Conservation (phyloP, 2,113 vertebrate genomes). For the Procavia capensis region DNA sequence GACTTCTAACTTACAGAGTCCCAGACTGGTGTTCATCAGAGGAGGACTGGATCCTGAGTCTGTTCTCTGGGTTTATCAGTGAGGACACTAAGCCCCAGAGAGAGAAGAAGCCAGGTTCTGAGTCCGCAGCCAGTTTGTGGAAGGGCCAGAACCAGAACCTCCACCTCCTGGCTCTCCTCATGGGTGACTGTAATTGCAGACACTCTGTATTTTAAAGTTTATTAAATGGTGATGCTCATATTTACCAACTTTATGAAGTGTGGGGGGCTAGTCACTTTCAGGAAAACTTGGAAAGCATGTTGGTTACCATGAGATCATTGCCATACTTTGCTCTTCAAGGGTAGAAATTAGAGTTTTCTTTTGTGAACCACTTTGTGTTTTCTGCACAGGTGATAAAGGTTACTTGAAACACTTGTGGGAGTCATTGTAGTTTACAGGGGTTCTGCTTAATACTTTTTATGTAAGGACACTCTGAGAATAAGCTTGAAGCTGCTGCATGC, state of each 20-base stretch:
- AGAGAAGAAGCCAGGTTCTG: background rate
- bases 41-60: background rate
- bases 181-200: slow-evolving; percentile 10
- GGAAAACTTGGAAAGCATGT: slow-evolving; percentile 32
- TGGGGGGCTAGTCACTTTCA: slow-evolving; percentile 27
- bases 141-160: background rate
- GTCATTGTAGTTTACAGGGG: background rate
- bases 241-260: slow-evolving; percentile 50
- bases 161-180: background rate
- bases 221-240: slow-evolving; percentile 15
- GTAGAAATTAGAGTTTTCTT: background rate
- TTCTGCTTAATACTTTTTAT: background rate
- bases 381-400: slow-evolving; percentile 25
- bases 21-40: background rate
- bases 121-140: background rate
- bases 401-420: slow-evolving; percentile 20
- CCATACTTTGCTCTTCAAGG: background rate
- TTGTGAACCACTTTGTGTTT: background rate
- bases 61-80: background rate
- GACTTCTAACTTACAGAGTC: background rate
- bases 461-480: background rate
- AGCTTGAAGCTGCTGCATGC: background rate
- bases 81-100: background rate
- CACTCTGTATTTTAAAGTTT: background rate
- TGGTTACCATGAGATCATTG: slow-evolving; percentile 38